A percentile compares a stretch with the other conserved stretches of the same genome.
Evolutionary conservation across 2,113 vertebrate genomes (phyloP).

Genomic region (Myodes glareolus): DNA sequence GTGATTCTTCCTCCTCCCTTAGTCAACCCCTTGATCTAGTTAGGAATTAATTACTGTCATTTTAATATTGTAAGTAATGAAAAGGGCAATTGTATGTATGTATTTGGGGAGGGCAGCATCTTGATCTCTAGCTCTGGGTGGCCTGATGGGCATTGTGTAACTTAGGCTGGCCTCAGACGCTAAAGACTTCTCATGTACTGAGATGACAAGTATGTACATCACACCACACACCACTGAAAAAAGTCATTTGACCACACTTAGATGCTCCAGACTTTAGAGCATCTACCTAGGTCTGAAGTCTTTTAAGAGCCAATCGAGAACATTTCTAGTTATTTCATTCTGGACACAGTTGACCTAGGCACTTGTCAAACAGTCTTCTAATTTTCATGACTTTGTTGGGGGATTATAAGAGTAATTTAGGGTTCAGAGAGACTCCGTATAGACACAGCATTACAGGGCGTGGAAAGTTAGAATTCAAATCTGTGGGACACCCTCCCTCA

Average conservation of each 20-base stretch:
- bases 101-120: neutral
- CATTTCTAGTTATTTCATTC: neutral
- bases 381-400: neutral
- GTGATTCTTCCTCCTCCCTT: slow-evolving; percentile 51
- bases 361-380: neutral
- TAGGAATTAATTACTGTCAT: slow-evolving; percentile 24
- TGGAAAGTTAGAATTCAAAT: neutral
- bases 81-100: neutral
- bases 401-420: neutral
- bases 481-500: neutral
- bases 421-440: neutral
- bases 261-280: slow-evolving; percentile 26
- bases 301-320: neutral
- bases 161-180: neutral
- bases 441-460: neutral
- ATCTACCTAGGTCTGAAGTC: neutral
- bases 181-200: neutral
- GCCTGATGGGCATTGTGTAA: too few species aligned
- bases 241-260: slow-evolving; percentile 14
- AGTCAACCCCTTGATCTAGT: neutral
- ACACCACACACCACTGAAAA: neutral
- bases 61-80: slow-evolving; percentile 13
- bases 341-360: neutral
- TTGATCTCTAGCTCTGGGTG: neutral
- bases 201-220: neutral